Evolutionary conservation across 1,140 invertebrate species (phyloP).

Genomic region (Leptonema lineaticorne): DNA sequence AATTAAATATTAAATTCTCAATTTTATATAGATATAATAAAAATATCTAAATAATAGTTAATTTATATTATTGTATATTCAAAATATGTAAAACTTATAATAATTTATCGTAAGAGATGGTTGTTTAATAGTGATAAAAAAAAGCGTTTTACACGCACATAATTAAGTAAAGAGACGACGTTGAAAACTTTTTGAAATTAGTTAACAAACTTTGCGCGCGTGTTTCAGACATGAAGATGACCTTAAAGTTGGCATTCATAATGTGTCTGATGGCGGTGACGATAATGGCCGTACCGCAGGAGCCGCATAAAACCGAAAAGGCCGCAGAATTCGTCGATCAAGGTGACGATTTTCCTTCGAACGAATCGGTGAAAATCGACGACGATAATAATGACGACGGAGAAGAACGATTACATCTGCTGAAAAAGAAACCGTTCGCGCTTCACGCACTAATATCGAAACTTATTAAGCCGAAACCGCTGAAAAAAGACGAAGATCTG

Average conservation of each 20-base stretch:
- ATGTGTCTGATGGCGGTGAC: constrained; percentile 22
- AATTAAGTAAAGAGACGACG: too few species aligned
- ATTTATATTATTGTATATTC: too few species aligned
- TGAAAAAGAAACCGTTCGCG: background rate
- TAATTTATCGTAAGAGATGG: background rate
- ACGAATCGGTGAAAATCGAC: background rate
- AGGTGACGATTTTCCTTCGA: background rate
- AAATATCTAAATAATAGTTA: too few species aligned
- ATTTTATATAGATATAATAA: too few species aligned
- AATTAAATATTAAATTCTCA: too few species aligned
- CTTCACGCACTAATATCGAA: background rate
- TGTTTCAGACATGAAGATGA: constrained; percentile 33
- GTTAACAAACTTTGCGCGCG: background rate
- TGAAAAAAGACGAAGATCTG: background rate
- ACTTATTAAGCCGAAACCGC: constrained; percentile 10
- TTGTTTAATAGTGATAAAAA: too few species aligned
- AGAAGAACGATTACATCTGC: background rate
- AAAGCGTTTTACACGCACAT: too few species aligned
- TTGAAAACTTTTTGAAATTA: too few species aligned
- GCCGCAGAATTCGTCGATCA: background rate
- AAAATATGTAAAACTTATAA: too few species aligned
- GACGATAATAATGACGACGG: background rate
- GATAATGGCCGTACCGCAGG: background rate
- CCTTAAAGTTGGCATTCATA: constrained; percentile 26
- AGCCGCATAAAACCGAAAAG: background rate